Evolutionary conservation across 2,113 vertebrate genomes (phyloP).

Genomic region (Boleophthalmus pectinirostris): DNA sequence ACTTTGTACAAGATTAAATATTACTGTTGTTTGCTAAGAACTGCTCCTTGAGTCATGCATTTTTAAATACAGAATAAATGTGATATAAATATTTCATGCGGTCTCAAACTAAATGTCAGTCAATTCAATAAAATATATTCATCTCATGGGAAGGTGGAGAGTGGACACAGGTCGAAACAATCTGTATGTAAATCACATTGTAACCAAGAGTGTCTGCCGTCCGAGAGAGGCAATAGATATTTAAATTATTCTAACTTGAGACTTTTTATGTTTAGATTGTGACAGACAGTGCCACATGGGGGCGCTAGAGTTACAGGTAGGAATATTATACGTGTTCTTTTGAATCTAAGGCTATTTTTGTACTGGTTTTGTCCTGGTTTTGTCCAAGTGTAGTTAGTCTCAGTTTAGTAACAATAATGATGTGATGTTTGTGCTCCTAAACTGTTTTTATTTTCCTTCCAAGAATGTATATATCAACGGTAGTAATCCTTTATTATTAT

Average conservation of each 20-base stretch:
- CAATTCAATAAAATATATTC: neutral
- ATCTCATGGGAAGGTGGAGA: neutral
- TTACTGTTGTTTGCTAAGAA: neutral
- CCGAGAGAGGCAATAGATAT: no score
- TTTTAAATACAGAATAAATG: conserved; percentile 1
- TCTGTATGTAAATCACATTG: neutral
- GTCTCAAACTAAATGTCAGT: neutral
- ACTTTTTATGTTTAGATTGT: no score
- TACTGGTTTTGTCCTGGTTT: no score
- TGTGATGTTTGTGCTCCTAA: no score
- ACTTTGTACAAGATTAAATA: neutral
- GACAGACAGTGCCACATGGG: no score
- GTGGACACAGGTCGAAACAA: neutral
- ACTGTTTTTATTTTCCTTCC: no score
- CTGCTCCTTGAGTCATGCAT: neutral
- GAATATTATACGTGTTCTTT: neutral
- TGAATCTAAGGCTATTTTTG: no score
- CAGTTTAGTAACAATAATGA: no score
- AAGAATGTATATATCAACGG: no score
- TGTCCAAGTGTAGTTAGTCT: no score
- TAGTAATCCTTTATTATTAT: no score
- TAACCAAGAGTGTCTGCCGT: neutral
- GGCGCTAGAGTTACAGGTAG: neutral
- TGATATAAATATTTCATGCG: neutral
- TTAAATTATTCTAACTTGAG: no score